phyloP scores from a whole-genome alignment of 2,888 invertebrate species.

The Lacanobia oleracea region DNA sequence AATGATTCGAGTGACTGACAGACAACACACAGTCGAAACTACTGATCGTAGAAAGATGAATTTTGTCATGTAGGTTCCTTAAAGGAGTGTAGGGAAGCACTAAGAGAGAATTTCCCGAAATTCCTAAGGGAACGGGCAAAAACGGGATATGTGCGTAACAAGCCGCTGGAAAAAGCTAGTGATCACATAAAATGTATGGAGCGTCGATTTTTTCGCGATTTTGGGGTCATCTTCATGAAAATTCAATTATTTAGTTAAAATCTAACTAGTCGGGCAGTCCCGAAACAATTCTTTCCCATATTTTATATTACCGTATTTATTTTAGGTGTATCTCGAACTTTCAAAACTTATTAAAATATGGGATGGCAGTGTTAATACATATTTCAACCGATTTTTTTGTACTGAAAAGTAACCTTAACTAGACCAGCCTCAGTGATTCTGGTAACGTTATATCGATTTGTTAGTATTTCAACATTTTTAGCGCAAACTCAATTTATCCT shows the following conservation, averaged over 20 bases:
- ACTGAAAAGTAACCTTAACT: conserved; percentile 21
- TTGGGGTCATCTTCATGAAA: background rate
- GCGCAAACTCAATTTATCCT: too few relatives aligned
- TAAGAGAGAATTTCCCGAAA: too few relatives aligned
- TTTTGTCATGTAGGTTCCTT: too few relatives aligned
- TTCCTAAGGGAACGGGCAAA: too few relatives aligned
- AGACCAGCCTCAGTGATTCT: conserved; percentile 31
- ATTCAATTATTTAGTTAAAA: background rate
- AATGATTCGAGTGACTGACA: too few relatives aligned
- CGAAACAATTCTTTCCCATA: background rate
- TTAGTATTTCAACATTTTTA: conserved; percentile 46
- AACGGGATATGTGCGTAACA: too few relatives aligned
- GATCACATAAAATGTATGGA: too few relatives aligned
- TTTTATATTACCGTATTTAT: background rate
- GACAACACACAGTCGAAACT: too few relatives aligned
- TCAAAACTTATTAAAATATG: conserved; percentile 15
- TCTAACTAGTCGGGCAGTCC: background rate
- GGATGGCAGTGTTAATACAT: conserved; percentile 23
- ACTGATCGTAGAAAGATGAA: too few relatives aligned
- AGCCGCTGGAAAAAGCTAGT: too few relatives aligned
- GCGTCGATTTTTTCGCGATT: too few relatives aligned
- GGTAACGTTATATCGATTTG: conserved; percentile 25
- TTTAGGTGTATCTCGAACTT: background rate
- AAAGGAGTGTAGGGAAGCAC: too few relatives aligned
- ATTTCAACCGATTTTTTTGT: conserved; percentile 24